Conservation (phyloP, 2,113 vertebrate species). For the Heloderma charlesbogerti region DNA sequence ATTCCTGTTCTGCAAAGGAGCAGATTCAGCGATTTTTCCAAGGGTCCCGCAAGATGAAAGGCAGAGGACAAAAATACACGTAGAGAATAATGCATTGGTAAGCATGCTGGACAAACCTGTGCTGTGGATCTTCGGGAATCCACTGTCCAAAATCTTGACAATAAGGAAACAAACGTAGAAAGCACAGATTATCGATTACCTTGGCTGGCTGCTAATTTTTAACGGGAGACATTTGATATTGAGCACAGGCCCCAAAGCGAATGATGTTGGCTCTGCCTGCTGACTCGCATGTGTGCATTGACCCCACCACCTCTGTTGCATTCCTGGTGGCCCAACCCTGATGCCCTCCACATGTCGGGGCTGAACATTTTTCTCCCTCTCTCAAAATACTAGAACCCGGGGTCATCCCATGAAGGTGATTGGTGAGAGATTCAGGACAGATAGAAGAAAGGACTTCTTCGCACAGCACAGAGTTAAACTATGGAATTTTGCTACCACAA, state of each 20-base stretch:
- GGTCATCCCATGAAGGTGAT: too few species aligned
- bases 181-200: not conserved
- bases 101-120: conserved; percentile 8
- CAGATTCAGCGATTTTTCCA: conserved; percentile 94
- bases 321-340: too few species aligned
- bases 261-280: not conserved
- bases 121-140: conserved; percentile 20
- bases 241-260: not conserved
- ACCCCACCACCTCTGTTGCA: too few species aligned
- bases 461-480: too few species aligned
- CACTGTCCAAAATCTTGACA: conserved; percentile 49
- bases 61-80: conserved; percentile 86
- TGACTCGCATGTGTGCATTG: too few species aligned
- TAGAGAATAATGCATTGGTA: conserved; percentile 94
- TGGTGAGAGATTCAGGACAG: too few species aligned
- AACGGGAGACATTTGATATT: not conserved
- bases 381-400: too few species aligned
- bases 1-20: conserved; percentile 96
- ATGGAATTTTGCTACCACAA: too few species aligned
- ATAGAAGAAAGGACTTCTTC: too few species aligned
- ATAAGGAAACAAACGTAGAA: not conserved
- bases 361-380: too few species aligned
- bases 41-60: conserved; percentile 90
- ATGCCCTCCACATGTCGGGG: too few species aligned
- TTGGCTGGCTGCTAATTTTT: not conserved